phyloP scores from a whole-genome alignment of 2,113 vertebrate genomes.

The Sardina pilchardus region DNA sequence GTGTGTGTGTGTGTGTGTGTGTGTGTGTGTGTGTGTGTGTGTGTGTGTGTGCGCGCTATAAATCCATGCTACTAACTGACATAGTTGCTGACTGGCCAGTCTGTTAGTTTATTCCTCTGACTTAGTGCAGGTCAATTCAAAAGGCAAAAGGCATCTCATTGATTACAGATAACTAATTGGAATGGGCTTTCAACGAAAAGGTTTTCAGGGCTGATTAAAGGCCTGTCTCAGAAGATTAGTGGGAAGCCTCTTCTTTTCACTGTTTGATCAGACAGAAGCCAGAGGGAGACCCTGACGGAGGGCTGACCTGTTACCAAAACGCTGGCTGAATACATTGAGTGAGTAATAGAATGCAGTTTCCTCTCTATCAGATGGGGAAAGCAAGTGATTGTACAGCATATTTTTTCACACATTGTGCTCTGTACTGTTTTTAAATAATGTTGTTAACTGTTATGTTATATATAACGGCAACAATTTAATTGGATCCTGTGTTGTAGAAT shows the following conservation, averaged over 20 bases:
- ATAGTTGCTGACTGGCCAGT: neutral
- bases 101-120: neutral
- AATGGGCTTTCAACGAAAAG: neutral
- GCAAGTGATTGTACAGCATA: neutral
- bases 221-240: neutral
- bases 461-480: too few species aligned
- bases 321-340: neutral
- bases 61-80: too few species aligned
- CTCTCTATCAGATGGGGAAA: neutral
- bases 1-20: neutral
- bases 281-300: neutral
- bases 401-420: neutral
- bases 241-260: neutral
- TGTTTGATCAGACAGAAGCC: neutral
- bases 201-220: conserved; percentile 1
- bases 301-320: neutral
- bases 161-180: conserved; percentile 1
- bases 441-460: too few species aligned
- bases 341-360: neutral
- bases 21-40: neutral
- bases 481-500: too few species aligned
- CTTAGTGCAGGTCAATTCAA: neutral
- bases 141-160: neutral
- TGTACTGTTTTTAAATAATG: neutral
- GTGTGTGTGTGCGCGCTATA: neutral